Conservation (phyloP, 1,140 invertebrate species). For the Propsilocerus akamusi region DNA sequence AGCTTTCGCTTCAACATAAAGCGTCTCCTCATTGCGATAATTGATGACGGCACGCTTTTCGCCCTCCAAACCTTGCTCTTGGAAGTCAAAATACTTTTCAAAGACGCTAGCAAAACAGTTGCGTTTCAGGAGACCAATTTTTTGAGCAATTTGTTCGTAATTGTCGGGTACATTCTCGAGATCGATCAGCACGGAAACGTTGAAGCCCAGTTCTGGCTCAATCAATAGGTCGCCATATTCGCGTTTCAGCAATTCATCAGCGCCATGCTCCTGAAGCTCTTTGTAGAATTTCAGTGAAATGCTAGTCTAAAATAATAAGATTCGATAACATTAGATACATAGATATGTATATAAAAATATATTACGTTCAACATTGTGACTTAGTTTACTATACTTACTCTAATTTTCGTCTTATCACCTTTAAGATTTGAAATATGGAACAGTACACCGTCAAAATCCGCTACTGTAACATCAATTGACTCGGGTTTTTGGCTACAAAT, state of each 20-base stretch:
- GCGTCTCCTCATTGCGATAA: conserved; percentile 96
- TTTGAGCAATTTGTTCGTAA: conserved; percentile 76
- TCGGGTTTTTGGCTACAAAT: conserved; percentile 79
- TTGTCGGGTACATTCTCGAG: conserved; percentile 81
- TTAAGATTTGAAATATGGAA: conserved; percentile 97
- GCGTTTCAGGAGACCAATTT: conserved; percentile 86
- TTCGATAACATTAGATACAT: not conserved
- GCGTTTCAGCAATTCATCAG: conserved; percentile 85
- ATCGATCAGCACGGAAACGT: conserved; percentile 85
- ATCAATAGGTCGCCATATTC: conserved; percentile 73
- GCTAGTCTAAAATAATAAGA: conserved; percentile 55
- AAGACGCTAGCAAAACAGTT: conserved; percentile 99
- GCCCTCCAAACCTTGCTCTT: conserved; percentile 77
- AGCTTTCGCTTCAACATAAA: conserved; percentile 97
- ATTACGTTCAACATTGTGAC: not conserved
- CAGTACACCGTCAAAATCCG: conserved; percentile 97
- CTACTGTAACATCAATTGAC: conserved; percentile 79
- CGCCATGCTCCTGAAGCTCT: conserved; percentile 93
- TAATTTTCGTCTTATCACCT: conserved; percentile 91
- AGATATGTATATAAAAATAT: not conserved
- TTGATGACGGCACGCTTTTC: conserved; percentile 94
- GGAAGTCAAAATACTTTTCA: conserved; percentile 98
- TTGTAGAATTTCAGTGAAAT: conserved; percentile 98
- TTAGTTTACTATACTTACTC: conserved; percentile 40
- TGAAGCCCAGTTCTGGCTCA: conserved; percentile 79